Conservation (phyloP, 2,797 vertebrate species). For the Neopelma chrysocephalum region DNA sequence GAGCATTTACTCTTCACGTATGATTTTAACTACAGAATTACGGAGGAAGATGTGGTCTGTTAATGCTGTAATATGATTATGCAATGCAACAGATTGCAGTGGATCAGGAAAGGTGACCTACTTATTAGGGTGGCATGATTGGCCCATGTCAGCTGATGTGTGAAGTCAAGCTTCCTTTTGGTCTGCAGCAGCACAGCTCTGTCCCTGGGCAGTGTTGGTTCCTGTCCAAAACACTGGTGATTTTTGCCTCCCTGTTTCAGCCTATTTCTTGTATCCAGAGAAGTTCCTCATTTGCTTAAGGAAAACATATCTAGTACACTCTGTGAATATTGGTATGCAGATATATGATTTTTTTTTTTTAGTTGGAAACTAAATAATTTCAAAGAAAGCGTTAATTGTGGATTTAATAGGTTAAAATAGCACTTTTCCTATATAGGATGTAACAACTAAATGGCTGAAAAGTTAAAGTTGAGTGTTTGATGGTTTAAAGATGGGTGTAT, state of each 20-base stretch:
- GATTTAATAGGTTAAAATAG: neutral
- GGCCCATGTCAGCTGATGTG: constrained; percentile 54
- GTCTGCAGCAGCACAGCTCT: neutral
- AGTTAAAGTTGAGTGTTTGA: neutral
- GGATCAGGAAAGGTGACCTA: constrained; percentile 65
- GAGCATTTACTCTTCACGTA: neutral
- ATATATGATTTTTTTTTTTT: neutral
- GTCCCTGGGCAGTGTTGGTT: neutral
- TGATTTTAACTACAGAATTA: constrained; percentile 1
- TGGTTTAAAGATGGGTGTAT: neutral
- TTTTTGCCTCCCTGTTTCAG: neutral
- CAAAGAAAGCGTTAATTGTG: neutral
- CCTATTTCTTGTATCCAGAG: neutral
- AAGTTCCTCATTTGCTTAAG: neutral
- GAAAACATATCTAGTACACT: neutral
- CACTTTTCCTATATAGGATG: neutral
- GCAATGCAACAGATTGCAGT: constrained; percentile 50
- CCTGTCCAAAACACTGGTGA: neutral
- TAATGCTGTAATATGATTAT: constrained; percentile 19
- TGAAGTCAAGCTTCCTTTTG: constrained; percentile 15
- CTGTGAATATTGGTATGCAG: neutral
- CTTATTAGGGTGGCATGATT: constrained; percentile 42
- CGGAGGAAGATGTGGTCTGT: neutral
- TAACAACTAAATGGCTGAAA: neutral
- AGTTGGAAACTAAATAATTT: neutral